Conservation (phyloP, 2,797 vertebrate genomes). For the Centroberyx gerrardi region DNA sequence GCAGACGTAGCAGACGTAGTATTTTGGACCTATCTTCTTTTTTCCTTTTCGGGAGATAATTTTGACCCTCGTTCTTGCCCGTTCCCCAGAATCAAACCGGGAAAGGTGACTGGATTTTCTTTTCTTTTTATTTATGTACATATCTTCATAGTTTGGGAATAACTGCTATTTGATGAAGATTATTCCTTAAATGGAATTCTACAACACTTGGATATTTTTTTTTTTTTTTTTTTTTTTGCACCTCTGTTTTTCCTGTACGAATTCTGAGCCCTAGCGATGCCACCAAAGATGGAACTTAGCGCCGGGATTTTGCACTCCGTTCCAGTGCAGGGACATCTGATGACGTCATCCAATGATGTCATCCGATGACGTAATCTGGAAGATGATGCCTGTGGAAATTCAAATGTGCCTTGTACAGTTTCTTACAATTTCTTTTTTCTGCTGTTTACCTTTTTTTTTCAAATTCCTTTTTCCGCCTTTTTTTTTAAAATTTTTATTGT, state of each 20-base stretch:
- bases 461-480: slow-evolving; percentile 47
- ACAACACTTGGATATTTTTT: slow-evolving; percentile 44
- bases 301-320: slow-evolving; percentile 63
- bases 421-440: slow-evolving; percentile 29
- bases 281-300: slow-evolving; percentile 71
- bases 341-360: slow-evolving; percentile 27
- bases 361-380: slow-evolving; percentile 8
- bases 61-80: not conserved
- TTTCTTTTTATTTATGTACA: slow-evolving; percentile 4
- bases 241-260: slow-evolving; percentile 66
- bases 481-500: slow-evolving; percentile 43
- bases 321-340: slow-evolving; percentile 14
- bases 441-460: slow-evolving; percentile 28
- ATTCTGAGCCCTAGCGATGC: slow-evolving; percentile 61
- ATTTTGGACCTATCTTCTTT: slow-evolving; percentile 38
- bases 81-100: not conserved
- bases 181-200: slow-evolving; percentile 48
- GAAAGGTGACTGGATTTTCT: not conserved
- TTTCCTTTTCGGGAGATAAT: slow-evolving; percentile 12
- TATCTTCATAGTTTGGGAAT: not conserved
- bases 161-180: not conserved
- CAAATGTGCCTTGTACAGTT: slow-evolving; percentile 76
- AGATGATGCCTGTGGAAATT: slow-evolving; percentile 59
- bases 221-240: slow-evolving; percentile 43
- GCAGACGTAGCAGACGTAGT: slow-evolving; percentile 83